Evolutionary conservation across 1,140 invertebrate genomes (phyloP).

Genomic region (Listronotus oregonensis): DNA sequence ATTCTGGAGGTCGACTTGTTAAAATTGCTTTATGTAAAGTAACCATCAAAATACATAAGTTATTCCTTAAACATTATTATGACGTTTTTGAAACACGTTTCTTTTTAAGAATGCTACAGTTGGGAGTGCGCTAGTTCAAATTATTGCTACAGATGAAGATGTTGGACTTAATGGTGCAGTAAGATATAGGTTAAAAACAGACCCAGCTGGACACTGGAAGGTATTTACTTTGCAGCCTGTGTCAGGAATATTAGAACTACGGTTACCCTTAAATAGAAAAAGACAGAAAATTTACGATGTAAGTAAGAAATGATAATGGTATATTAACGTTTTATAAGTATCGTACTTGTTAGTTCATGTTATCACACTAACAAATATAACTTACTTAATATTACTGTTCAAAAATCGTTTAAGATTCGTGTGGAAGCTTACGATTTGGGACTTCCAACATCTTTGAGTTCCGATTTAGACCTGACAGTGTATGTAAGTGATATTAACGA

Average conservation of each 20-base stretch:
- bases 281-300: conserved; percentile 89
- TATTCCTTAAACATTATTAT: too few relatives aligned
- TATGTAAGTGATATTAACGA: conserved; percentile 89
- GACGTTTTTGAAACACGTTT: not conserved
- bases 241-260: conserved; percentile 75
- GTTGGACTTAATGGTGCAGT: conserved; percentile 87
- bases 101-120: conserved; percentile 76
- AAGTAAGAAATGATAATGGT: conserved; percentile 36
- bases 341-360: too few relatives aligned
- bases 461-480: conserved; percentile 86
- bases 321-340: not conserved
- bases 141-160: conserved; percentile 85
- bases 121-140: conserved; percentile 77
- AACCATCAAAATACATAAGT: too few relatives aligned
- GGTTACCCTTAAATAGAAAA: conserved; percentile 74
- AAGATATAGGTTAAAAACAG: conserved; percentile 79
- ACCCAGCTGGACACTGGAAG: conserved; percentile 79
- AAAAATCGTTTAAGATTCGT: conserved; percentile 67
- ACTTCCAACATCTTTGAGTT: conserved; percentile 80
- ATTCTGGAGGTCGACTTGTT: too few relatives aligned
- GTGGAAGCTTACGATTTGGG: conserved; percentile 90
- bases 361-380: too few relatives aligned
- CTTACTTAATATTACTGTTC: too few relatives aligned
- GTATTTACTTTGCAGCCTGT: conserved; percentile 79
- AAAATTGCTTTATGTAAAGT: too few relatives aligned